phyloP scores from a whole-genome alignment of 1,140 invertebrate species.

The Musca vetustissima region DNA sequence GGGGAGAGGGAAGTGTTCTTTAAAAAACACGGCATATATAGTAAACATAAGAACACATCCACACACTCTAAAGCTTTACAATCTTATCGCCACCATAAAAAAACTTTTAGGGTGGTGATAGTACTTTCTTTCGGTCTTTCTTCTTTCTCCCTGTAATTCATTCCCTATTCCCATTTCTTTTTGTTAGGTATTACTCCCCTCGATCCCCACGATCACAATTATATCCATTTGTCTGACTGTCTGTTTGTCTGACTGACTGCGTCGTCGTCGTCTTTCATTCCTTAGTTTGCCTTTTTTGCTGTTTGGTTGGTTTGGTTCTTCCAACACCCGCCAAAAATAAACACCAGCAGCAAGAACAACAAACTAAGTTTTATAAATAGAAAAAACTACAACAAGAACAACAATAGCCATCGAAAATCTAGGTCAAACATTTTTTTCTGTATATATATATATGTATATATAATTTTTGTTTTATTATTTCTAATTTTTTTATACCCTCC shows the following conservation, averaged over 20 bases:
- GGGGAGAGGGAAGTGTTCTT: no score
- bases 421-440: conserved; percentile 19
- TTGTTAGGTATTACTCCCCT: no score
- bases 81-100: conserved; percentile 1
- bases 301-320: not conserved
- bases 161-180: no score
- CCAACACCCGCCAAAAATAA: not conserved
- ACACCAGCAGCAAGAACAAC: no score
- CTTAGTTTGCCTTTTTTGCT: not conserved
- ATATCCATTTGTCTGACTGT: no score
- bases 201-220: no score
- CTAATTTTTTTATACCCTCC: conserved; percentile 16
- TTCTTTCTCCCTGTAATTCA: no score
- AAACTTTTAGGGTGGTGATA: not conserved
- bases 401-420: conserved; percentile 2
- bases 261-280: no score
- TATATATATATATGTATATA: not conserved
- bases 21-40: not conserved
- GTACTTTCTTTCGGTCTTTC: no score
- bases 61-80: not conserved
- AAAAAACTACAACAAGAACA: not conserved
- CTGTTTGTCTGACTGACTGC: no score
- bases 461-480: not conserved
- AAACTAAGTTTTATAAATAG: not conserved
- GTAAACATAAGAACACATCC: not conserved